Percentiles rank a stretch among this genome's conserved stretches.
Conservation (phyloP, 2,797 vertebrate species). For the Monodelphis domestica region DNA sequence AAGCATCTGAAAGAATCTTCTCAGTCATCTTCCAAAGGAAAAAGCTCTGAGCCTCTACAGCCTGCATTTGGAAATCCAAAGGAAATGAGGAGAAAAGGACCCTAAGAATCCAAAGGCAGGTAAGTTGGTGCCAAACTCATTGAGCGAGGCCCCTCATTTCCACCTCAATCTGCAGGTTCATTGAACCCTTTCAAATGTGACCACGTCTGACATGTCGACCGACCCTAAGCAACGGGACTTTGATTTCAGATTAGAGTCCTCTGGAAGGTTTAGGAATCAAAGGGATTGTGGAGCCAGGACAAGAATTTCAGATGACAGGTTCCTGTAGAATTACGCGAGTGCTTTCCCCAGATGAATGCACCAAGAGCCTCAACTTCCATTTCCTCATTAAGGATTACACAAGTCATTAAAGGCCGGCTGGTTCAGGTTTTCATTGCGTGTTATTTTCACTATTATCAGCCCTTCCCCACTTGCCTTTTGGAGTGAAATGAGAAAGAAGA, state of each 20-base stretch:
- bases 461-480: conserved; percentile 70
- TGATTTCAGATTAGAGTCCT: conserved; percentile 89
- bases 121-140: conserved; percentile 82
- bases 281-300: conserved; percentile 85
- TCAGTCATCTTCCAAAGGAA: conserved; percentile 26
- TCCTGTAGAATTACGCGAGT: conserved; percentile 89
- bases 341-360: conserved; percentile 87
- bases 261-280: conserved; percentile 90
- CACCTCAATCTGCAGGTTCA: conserved; percentile 90
- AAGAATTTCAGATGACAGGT: conserved; percentile 95
- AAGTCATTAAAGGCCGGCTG: conserved; percentile 76
- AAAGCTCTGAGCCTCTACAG: background rate
- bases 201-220: conserved; percentile 88
- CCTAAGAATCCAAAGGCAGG: conserved; percentile 78
- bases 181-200: conserved; percentile 89
- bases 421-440: conserved; percentile 76
- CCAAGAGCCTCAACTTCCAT: conserved; percentile 80
- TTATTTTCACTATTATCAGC: conserved; percentile 68
- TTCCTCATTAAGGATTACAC: conserved; percentile 83
- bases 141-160: conserved; percentile 85
- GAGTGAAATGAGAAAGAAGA: conserved; percentile 71
- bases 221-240: conserved; percentile 87
- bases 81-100: conserved; percentile 78
- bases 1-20: conserved; percentile 38
- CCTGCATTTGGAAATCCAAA: conserved; percentile 71